Evolutionary conservation across 2,888 invertebrate genomes (phyloP), one percentile per base, ranked within the genome.

Genomic region (Chymomyza amoena): DNA sequence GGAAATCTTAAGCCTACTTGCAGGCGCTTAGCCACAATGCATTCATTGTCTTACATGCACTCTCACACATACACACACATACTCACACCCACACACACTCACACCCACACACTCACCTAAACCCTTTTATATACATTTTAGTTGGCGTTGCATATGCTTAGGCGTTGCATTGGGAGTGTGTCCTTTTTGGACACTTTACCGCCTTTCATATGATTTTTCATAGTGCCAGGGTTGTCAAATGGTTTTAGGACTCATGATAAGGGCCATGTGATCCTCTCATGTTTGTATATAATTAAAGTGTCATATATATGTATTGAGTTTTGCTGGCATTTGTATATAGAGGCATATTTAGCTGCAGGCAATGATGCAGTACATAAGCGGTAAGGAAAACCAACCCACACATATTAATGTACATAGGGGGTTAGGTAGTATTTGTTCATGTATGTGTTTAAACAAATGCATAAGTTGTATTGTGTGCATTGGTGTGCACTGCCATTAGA

Each of bases 211-310:
- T 45, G 39, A 13, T 45, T 45, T 45, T 45, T 45, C 39, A 45
- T 13, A 45, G 39, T 7, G 10, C 39, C 39, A 45, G 39, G 39
- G 39, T 6, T 45, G 39, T 2, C 39, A 10, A 45, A 13, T 45
- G 39, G 39, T 45, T 45, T 45, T 45, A 13, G 39, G 10, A 45
- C 10, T 13, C 13, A 45, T 13, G 39, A 13, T 45, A 13, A 45
- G 39, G 39, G 39, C 39, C 39, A 13, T 45, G 4, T 13, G 39
- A 45, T 45, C 39, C 39, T 13, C 61, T 63, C 16, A 52, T 72
- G 64, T 71, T 80, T 84, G 84, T 83, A 83, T 72, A 83, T 83
- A 83, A 83, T 83, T 83, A 86, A 70, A 78, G 76, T 68, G 83
- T 70, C 71, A 71, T 66, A 32, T 32, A 9, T 32, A 32, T 25